These are phyloP conservation scores for Catharus bicknelli DNA, from an alignment of 2,113 vertebrate species.

Conservation along the genomic window DNA sequence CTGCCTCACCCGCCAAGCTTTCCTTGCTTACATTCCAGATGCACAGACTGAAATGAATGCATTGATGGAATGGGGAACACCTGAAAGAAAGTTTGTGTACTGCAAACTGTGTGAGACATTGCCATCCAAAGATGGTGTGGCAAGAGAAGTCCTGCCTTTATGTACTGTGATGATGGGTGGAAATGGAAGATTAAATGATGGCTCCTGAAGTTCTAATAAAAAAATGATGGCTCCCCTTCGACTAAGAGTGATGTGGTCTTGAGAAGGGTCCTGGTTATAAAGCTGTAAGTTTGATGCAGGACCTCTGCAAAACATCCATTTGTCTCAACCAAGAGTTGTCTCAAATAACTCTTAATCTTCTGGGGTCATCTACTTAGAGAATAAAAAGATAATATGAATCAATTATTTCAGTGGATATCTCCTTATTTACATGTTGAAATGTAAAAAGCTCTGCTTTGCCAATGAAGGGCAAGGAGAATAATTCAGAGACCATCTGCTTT, in stretches of 20 bases:
- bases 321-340: not conserved
- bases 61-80: not conserved
- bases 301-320: not conserved
- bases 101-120: not conserved
- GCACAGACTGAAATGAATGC: not conserved
- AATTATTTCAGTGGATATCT: not conserved
- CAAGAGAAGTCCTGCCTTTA: not conserved
- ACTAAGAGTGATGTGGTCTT: not conserved
- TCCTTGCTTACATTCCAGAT: conserved; percentile 30
- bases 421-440: not conserved
- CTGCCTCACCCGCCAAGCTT: not conserved
- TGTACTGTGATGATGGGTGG: not conserved
- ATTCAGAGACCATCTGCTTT: not conserved
- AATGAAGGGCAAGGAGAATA: accelerated
- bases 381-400: not conserved
- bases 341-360: not conserved
- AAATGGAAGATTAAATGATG: not conserved
- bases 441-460: not conserved
- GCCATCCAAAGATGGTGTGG: not conserved
- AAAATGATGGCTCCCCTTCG: not conserved
- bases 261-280: not conserved
- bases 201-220: not conserved
- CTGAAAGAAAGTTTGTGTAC: not conserved
- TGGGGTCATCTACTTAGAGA: not conserved
- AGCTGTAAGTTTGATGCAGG: not conserved